Percentiles rank a stretch among this genome's conserved stretches.
Conservation (phyloP, 2,797 vertebrate genomes). For the Sebastes vulpes region DNA sequence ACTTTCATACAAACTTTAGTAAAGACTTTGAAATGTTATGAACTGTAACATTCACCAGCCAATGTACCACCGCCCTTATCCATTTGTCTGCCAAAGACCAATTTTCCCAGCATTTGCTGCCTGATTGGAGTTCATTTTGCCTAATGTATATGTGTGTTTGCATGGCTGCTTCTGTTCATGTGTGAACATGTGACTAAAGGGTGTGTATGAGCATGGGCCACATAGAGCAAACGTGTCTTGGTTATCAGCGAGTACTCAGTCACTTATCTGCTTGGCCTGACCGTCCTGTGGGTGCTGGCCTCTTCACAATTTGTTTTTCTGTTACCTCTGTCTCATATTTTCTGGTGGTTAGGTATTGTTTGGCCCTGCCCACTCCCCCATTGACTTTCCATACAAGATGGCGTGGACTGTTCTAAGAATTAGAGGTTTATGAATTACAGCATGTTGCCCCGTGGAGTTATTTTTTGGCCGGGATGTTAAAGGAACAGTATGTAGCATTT, state of each 20-base stretch:
- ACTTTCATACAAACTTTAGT: neutral
- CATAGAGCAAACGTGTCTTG: neutral
- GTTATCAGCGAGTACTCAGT: slow-evolving; percentile 37
- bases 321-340: neutral
- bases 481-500: no score
- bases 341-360: neutral
- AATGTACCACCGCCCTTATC: neutral
- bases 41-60: neutral
- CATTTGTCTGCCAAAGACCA: neutral
- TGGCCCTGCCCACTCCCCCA: neutral
- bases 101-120: slow-evolving; percentile 8
- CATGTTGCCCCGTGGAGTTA: neutral
- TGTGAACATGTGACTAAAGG: slow-evolving; percentile 3
- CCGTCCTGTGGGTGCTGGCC: slow-evolving; percentile 3
- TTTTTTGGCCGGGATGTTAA: neutral
- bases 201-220: neutral
- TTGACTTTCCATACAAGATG: neutral
- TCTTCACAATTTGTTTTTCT: neutral
- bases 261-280: slow-evolving; percentile 37
- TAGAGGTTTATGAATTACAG: neutral
- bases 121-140: neutral
- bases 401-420: neutral
- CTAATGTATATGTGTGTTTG: neutral
- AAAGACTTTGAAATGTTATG: neutral
- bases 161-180: neutral